Evolutionary conservation across 2,113 vertebrate genomes (phyloP).

Genomic region (Danio rerio): GRCz12tu NC_133178.1:43422001-43422500

Average conservation of each 20-base stretch:
- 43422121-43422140: too few species aligned
- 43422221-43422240: conserved; percentile 45
- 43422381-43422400: conserved; percentile 76
- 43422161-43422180: neutral
- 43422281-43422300: conserved; percentile 67
- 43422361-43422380: conserved; percentile 62
- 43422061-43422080: conserved; percentile 27
- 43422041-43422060: conserved; percentile 20
- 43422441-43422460: conserved; percentile 67
- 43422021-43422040: conserved; percentile 6
- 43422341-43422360: conserved; percentile 73
- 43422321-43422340: conserved; percentile 68
- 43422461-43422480: conserved; percentile 63
- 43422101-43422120: too few species aligned
- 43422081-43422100: conserved; percentile 24
- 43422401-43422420: conserved; percentile 77
- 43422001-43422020: neutral
- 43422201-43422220: conserved; percentile 36
- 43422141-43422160: neutral
- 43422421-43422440: conserved; percentile 68
- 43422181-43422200: neutral
- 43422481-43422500: conserved; percentile 65
- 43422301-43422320: conserved; percentile 82
- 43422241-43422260: conserved; percentile 46
- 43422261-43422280: conserved; percentile 72